phyloP scores from a whole-genome alignment of 2,888 invertebrate genomes.

The Alloscopus bannaensis region DNA sequence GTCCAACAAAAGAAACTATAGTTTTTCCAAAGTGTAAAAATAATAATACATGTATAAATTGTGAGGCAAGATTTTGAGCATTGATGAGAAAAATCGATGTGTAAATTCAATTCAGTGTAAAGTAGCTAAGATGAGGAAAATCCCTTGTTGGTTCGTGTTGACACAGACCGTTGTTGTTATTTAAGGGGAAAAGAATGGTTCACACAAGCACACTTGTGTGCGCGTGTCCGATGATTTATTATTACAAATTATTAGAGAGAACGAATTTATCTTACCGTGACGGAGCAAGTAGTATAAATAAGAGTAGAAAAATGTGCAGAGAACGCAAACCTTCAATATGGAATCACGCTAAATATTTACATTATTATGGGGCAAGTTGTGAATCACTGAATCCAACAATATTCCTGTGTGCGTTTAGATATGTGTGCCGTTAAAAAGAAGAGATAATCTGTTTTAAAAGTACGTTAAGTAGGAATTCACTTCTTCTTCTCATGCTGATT shows the following conservation, averaged over 20 bases:
- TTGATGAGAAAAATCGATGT: not conserved
- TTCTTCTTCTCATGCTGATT: not conserved
- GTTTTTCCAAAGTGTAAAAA: conserved; percentile 2
- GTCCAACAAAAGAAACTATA: conserved; percentile 6
- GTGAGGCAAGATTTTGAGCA: conserved; percentile 2
- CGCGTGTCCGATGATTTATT: too few relatives aligned
- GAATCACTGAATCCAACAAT: too few relatives aligned
- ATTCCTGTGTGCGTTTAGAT: too few relatives aligned
- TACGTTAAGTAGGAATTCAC: not conserved
- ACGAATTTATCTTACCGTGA: too few relatives aligned
- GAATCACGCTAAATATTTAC: too few relatives aligned
- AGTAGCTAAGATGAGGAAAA: too few relatives aligned
- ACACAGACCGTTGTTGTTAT: conserved; percentile 16
- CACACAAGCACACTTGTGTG: too few relatives aligned
- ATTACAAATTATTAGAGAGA: too few relatives aligned
- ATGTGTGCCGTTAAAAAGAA: not conserved
- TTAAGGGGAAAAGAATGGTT: too few relatives aligned
- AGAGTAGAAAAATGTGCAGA: not conserved
- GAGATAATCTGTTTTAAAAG: not conserved
- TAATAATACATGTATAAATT: not conserved
- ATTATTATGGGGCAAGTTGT: too few relatives aligned
- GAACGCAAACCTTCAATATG: too few relatives aligned
- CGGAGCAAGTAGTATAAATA: not conserved
- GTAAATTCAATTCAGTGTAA: too few relatives aligned
- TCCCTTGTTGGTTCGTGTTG: conserved; percentile 8